Conservation (phyloP, 2,888 invertebrate species). For the Pristionchus japonicus region DNA sequence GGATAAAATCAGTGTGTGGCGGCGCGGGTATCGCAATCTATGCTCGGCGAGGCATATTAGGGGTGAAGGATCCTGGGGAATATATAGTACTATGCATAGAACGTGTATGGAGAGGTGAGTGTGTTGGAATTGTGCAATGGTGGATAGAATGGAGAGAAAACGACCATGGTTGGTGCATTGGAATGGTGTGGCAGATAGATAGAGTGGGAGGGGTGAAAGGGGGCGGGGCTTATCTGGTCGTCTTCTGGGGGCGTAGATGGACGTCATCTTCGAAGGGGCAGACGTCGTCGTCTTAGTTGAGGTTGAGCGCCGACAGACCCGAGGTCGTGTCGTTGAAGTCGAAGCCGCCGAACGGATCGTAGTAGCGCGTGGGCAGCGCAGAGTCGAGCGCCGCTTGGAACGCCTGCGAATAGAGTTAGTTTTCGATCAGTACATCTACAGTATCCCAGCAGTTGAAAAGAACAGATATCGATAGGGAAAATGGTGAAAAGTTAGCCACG, state of each 20-base stretch:
- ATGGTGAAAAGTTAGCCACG: no score
- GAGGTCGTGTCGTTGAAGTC: constrained; percentile 39
- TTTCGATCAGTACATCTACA: background rate
- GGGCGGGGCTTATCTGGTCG: constrained; percentile 42
- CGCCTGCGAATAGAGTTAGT: background rate
- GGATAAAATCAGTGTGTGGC: constrained; percentile 1
- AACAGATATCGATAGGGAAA: no score
- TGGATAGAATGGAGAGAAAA: background rate
- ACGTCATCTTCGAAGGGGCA: background rate
- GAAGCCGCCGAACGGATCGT: constrained; percentile 65
- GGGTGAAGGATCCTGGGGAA: background rate
- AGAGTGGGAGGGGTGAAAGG: background rate
- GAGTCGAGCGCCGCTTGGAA: constrained; percentile 26
- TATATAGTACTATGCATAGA: background rate
- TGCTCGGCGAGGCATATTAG: background rate
- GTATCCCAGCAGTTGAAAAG: no score
- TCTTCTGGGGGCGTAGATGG: background rate
- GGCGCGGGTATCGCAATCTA: constrained; percentile 16
- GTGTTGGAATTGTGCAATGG: background rate
- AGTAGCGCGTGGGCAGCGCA: constrained; percentile 51
- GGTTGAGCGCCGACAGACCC: background rate
- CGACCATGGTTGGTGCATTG: background rate
- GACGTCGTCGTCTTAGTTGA: constrained; percentile 21
- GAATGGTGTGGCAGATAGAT: constrained; percentile 23
- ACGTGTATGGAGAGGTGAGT: background rate